phyloP scores from a whole-genome alignment of 2,888 invertebrate genomes.

The Latrodectus elegans region DNA sequence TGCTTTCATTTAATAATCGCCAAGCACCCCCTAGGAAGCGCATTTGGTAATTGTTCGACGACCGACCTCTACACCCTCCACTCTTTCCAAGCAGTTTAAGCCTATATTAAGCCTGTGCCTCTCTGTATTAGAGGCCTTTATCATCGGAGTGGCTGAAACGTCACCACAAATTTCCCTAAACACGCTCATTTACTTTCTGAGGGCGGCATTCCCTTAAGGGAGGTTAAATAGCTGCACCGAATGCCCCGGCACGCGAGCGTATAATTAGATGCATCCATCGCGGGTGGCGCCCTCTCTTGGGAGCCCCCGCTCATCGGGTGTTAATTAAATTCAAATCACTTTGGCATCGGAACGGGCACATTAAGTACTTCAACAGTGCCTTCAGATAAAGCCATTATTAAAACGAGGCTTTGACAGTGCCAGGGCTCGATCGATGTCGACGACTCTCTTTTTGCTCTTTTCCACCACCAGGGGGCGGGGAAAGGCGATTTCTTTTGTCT shows the following conservation, averaged over 20 bases:
- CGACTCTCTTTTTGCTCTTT: slow-evolving; percentile 34
- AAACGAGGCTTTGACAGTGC: slow-evolving; percentile 45
- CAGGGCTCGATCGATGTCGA: neutral
- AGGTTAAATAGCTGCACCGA: slow-evolving; percentile 56
- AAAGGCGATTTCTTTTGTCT: slow-evolving; percentile 51
- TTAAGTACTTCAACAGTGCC: slow-evolving; percentile 61
- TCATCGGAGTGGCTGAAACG: slow-evolving; percentile 40
- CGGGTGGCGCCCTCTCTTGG: slow-evolving; percentile 63
- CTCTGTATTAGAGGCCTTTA: slow-evolving; percentile 48
- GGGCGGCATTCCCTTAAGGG: slow-evolving; percentile 29
- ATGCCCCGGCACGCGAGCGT: slow-evolving; percentile 45
- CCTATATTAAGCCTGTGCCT: neutral
- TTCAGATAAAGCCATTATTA: slow-evolving; percentile 66
- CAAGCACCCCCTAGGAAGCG: neutral
- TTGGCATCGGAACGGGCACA: slow-evolving; percentile 63
- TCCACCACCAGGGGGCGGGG: slow-evolving; percentile 39
- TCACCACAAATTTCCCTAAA: slow-evolving; percentile 64
- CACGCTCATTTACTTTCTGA: slow-evolving; percentile 55
- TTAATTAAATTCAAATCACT: slow-evolving; percentile 69
- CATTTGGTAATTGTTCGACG: neutral
- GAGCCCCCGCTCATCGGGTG: slow-evolving; percentile 62
- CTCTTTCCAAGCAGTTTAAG: neutral
- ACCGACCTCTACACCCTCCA: neutral
- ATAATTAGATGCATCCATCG: slow-evolving; percentile 62
- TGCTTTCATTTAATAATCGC: slow-evolving; percentile 5